A percentile compares a stretch with the other conserved stretches of the same genome.
Conservation (phyloP, 2,888 invertebrate species). For the Acanthosepion pharaonis region DNA sequence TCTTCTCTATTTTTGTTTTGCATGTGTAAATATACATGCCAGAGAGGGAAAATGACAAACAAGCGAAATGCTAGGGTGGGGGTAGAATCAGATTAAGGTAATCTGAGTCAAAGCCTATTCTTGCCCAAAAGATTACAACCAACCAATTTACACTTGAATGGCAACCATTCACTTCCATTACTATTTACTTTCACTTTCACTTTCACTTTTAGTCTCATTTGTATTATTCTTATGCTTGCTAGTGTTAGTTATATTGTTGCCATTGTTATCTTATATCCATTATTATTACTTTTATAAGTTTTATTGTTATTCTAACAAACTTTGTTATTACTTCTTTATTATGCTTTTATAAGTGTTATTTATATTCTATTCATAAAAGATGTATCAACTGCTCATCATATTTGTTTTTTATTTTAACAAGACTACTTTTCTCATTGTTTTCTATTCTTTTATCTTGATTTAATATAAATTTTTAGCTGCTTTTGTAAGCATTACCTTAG, state of each 20-base stretch:
- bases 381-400: not conserved
- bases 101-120: slow-evolving; percentile 12
- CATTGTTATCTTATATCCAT: not conserved
- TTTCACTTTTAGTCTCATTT: not conserved
- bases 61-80: not conserved
- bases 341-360: not conserved
- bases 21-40: not conserved
- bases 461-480: not conserved
- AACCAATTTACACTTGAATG: slow-evolving; percentile 33
- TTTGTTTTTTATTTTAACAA: not conserved
- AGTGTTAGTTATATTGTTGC: not conserved
- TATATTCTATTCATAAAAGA: not conserved
- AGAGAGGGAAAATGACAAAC: not conserved
- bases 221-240: no score
- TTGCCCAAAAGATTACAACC: slow-evolving; percentile 23
- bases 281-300: not conserved
- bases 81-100: slow-evolving; percentile 20
- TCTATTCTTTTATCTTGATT: not conserved
- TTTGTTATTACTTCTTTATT: not conserved
- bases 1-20: not conserved
- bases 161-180: not conserved
- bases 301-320: not conserved
- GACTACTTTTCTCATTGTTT: not conserved
- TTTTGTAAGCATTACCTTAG: not conserved
- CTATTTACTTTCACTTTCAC: slow-evolving; percentile 3